Conservation (phyloP, 1,140 invertebrate species). For the Trachymyrmex cornetzi region DNA sequence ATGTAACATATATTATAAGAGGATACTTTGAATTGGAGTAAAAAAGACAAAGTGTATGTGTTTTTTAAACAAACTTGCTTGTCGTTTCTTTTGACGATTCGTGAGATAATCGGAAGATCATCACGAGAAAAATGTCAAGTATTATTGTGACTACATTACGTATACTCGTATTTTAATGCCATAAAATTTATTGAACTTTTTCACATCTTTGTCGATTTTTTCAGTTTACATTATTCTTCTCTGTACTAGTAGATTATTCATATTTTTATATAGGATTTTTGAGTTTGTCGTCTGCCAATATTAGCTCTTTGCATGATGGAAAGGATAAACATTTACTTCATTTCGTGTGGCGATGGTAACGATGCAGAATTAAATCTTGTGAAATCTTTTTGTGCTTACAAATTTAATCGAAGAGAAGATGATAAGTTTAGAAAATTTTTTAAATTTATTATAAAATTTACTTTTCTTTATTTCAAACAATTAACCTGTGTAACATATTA, state of each 20-base stretch:
- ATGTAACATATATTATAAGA: neutral
- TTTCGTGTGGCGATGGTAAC: slow-evolving; percentile 15
- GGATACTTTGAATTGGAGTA: neutral
- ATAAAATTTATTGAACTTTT: neutral
- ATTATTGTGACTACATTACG: neutral
- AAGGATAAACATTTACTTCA: slow-evolving; percentile 59
- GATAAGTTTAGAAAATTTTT: neutral
- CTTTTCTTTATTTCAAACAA: neutral
- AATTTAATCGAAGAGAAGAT: slow-evolving; percentile 16
- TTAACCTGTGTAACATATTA: neutral
- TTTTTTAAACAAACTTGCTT: neutral
- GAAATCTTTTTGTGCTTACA: neutral
- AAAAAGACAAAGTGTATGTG: neutral
- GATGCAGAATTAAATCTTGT: slow-evolving; percentile 23
- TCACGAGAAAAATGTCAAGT: neutral
- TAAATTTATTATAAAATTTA: neutral
- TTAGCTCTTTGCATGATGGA: slow-evolving; percentile 43
- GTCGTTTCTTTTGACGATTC: neutral
- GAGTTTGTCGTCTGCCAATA: slow-evolving; percentile 36
- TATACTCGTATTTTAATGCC: neutral
- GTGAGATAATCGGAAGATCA: neutral
- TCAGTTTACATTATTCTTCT: neutral
- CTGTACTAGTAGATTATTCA: neutral
- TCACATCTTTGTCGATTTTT: neutral
- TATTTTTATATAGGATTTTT: slow-evolving; percentile 35